Conservation (phyloP, 2,797 vertebrate species). For the Sebastes elongatus region DNA sequence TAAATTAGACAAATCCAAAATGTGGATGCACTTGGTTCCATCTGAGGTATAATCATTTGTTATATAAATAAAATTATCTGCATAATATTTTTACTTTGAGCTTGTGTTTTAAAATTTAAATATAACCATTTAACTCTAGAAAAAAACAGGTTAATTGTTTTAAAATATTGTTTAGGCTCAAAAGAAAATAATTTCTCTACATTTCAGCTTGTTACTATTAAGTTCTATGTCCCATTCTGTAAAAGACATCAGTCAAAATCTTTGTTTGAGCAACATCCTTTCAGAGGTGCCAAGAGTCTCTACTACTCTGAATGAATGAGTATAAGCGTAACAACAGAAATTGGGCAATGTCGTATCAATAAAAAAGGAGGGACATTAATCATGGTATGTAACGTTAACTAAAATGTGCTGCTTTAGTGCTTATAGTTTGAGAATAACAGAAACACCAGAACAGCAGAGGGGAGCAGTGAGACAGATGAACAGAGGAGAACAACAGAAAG, state of each 20-base stretch:
- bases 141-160: neutral
- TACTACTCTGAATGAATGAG: neutral
- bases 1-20: neutral
- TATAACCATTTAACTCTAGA: neutral
- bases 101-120: neutral
- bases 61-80: neutral
- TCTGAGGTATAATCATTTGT: neutral
- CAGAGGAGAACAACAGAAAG: neutral
- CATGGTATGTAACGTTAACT: neutral
- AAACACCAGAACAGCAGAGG: conserved; percentile 15
- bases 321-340: neutral
- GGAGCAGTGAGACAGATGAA: conserved; percentile 12
- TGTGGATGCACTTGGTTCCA: neutral
- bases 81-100: neutral
- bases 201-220: neutral
- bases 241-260: neutral
- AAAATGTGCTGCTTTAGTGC: neutral
- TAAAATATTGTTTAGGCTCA: neutral
- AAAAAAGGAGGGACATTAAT: neutral
- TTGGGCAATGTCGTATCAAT: neutral
- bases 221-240: neutral
- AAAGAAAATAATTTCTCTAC: neutral
- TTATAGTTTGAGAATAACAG: neutral
- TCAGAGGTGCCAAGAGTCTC: neutral
- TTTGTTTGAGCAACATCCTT: neutral